Base-by-base conservation (phyloP, 2,113 vertebrate species). In the Talpa occidentalis region DNA sequence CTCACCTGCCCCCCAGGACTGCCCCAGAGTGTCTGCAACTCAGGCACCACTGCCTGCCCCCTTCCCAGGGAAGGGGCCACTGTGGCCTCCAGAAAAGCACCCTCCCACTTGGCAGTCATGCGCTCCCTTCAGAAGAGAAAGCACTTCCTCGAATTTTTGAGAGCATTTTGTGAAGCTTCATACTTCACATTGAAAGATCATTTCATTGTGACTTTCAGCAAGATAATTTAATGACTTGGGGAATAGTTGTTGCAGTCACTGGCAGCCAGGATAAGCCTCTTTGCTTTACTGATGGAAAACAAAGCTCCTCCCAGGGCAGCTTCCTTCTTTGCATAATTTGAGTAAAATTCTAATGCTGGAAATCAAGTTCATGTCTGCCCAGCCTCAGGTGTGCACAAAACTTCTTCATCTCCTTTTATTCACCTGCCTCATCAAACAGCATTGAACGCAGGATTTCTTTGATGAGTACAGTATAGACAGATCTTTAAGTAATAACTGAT, bases 151-250 rank as follows among this genome's bases (percentile, higher is more conserved):
- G 47, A 73, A 21, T 37, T 81, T 92, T 60, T 52, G 17, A 83
- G 66, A 84, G 8, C 44, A 4, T 15, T 77, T 76, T 87, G 35
- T 54, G 17, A 47, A 42, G 1, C 15, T 30, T 87, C 21, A 14
- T 69, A 14, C 70, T 66, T 90, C 37, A 69, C 37, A 90, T 21
- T 40, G 69, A 62, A 37, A 5, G n/a, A 62, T 42, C 6, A 56
- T 72, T 92, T 83, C 72, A 8, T 17, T 56, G 17, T 81, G 67
- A 90, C 74, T 87, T 81, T 81, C 69, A 87, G 70, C 15, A 92
- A 67, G 80, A 72, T 35, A 81, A 69, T 7, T 67, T 49, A 72
- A 73, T 7, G 22, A 84, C 35, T n/a, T 84, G 40, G 19, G 16
- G 56, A 92, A 72, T 72, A 26, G 84, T 28, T 42, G 28, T 76